Conservation (phyloP, 2,113 vertebrate species). For the Eretmochelys imbricata region DNA sequence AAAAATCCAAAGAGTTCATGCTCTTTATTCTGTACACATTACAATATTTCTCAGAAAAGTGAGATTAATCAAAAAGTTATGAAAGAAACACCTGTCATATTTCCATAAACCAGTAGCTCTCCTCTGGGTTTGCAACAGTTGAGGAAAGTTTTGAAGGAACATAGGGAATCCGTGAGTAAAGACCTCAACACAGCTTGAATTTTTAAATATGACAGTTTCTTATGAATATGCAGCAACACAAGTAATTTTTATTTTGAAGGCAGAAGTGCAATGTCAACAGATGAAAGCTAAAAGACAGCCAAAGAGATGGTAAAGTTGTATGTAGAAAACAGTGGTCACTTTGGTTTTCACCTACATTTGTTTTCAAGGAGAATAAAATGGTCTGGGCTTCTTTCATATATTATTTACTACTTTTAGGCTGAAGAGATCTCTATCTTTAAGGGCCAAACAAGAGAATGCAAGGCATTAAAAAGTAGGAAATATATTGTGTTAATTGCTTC, state of each 20-base stretch:
- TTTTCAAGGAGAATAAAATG: not conserved
- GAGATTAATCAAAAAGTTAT: slow-evolving; percentile 88
- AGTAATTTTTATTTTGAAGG: slow-evolving; percentile 54
- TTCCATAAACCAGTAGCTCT: slow-evolving; percentile 77
- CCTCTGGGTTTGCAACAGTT: slow-evolving; percentile 74
- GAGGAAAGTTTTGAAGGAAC: slow-evolving; percentile 73
- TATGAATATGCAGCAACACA: slow-evolving; percentile 75
- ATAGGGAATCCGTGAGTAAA: slow-evolving; percentile 54
- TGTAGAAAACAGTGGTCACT: rapidly evolving
- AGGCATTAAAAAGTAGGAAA: slow-evolving; percentile 71
- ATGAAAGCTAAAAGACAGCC: slow-evolving; percentile 60
- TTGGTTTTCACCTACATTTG: not conserved
- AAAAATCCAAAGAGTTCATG: slow-evolving; percentile 33
- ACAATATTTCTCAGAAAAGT: slow-evolving; percentile 71
- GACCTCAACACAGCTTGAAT: slow-evolving; percentile 75
- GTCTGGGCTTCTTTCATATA: not conserved
- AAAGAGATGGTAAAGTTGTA: slow-evolving; percentile 8
- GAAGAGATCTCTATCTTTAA: slow-evolving; percentile 57
- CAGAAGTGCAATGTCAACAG: slow-evolving; percentile 57
- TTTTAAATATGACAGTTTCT: slow-evolving; percentile 54
- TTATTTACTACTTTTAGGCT: not conserved
- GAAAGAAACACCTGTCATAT: slow-evolving; percentile 87
- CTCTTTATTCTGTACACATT: slow-evolving; percentile 51
- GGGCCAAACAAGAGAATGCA: slow-evolving; percentile 70
- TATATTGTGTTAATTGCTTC: slow-evolving; percentile 45